Percentiles rank a stretch among this genome's conserved stretches.
These are phyloP conservation scores for Hypsopygia costalis DNA, from an alignment of 2,888 invertebrate genomes.

Conservation along the genomic window DNA sequence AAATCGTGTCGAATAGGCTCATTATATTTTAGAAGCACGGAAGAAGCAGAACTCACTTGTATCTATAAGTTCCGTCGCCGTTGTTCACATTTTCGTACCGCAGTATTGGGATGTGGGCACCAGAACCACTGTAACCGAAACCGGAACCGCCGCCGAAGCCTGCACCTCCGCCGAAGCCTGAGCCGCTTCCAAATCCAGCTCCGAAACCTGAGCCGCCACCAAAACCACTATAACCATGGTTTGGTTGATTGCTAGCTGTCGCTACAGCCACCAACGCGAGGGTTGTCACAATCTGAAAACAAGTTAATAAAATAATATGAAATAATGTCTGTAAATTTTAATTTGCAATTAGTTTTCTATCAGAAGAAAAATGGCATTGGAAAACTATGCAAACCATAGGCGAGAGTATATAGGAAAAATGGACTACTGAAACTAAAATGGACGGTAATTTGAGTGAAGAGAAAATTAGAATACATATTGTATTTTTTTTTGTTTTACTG, in stretches of 20 bases:
- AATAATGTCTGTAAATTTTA: no score
- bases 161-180: slow-evolving; percentile 14
- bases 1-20: no score
- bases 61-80: slow-evolving; percentile 82
- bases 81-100: slow-evolving; percentile 81
- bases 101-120: slow-evolving; percentile 78
- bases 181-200: slow-evolving; percentile 13
- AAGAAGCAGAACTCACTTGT: slow-evolving; percentile 73
- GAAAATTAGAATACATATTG: no score
- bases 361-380: no score
- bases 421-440: no score
- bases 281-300: slow-evolving; percentile 33
- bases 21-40: no score
- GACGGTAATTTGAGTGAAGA: no score
- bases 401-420: no score
- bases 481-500: no score
- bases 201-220: slow-evolving; percentile 26
- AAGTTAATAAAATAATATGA: slow-evolving; percentile 1
- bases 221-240: slow-evolving; percentile 30
- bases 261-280: slow-evolving; percentile 33
- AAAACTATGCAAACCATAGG: no score
- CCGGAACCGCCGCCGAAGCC: slow-evolving; percentile 22
- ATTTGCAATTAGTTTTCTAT: no score
- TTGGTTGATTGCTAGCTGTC: slow-evolving; percentile 28
- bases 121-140: slow-evolving; percentile 39